Percentiles rank a stretch among this genome's conserved stretches.
phyloP scores from a whole-genome alignment of 1,140 invertebrate genomes.

The Heliconius hewitsoni region DNA sequence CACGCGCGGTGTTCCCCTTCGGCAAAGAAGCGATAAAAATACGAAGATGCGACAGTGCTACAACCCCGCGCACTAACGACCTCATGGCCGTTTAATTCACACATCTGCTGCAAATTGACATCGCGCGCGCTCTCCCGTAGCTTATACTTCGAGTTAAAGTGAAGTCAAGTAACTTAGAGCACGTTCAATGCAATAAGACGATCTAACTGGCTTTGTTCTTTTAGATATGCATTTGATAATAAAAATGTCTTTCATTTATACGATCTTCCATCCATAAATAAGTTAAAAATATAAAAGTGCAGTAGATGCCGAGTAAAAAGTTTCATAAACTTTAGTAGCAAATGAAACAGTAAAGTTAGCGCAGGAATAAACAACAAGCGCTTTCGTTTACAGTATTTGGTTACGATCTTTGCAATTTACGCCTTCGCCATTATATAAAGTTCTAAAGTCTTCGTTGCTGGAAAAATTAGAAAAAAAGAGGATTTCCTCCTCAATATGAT shows the following conservation, averaged over 20 bases:
- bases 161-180: not conserved
- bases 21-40: slow-evolving; percentile 72
- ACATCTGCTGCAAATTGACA: slow-evolving; percentile 48
- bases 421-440: slow-evolving; percentile 70
- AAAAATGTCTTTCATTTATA: not conserved
- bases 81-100: slow-evolving; percentile 46
- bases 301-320: slow-evolving; percentile 47
- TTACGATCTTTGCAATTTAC: slow-evolving; percentile 69
- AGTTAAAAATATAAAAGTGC: not conserved
- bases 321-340: slow-evolving; percentile 51
- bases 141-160: slow-evolving; percentile 8
- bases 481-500: slow-evolving; percentile 72
- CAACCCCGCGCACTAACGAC: slow-evolving; percentile 63
- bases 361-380: slow-evolving; percentile 67
- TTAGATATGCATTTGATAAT: not conserved
- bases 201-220: not conserved
- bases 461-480: slow-evolving; percentile 69
- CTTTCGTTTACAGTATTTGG: slow-evolving; percentile 59
- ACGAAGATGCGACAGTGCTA: slow-evolving; percentile 53
- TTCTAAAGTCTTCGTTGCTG: slow-evolving; percentile 60
- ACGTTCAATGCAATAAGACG: not conserved
- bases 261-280: not conserved
- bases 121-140: slow-evolving; percentile 23
- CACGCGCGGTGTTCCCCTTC: slow-evolving; percentile 62
- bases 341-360: slow-evolving; percentile 64